Evolutionary conservation across 1,140 invertebrate genomes (phyloP).

Genomic region (Mamestra configurata): DNA sequence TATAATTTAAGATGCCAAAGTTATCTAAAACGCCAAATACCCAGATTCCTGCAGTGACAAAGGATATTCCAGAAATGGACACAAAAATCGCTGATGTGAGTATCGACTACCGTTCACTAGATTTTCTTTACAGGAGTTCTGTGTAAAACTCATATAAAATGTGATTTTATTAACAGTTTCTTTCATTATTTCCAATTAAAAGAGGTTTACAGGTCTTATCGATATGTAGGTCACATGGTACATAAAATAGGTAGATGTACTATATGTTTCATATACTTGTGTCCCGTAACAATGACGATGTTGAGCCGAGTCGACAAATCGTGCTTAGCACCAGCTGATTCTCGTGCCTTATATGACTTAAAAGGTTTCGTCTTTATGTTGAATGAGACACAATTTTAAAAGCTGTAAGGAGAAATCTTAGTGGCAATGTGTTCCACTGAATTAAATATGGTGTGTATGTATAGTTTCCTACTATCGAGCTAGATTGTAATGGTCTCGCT

Average conservation of each 20-base stretch:
- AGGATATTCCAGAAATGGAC: constrained; percentile 76
- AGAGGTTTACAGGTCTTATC: constrained; percentile 35
- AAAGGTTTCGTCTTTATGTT: background rate
- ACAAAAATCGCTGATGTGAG: constrained; percentile 78
- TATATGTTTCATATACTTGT: constrained; percentile 30
- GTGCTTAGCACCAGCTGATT: constrained; percentile 40
- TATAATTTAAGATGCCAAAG: constrained; percentile 62
- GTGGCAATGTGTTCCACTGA: background rate
- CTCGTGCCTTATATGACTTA: background rate
- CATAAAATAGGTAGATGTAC: constrained; percentile 4
- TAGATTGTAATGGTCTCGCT: background rate
- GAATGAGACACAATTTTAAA: background rate
- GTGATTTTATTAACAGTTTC: background rate
- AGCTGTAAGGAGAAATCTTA: background rate
- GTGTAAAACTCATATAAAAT: background rate
- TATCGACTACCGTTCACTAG: constrained; percentile 50
- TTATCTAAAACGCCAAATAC: constrained; percentile 61
- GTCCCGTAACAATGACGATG: constrained; percentile 47
- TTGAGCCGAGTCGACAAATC: constrained; percentile 10
- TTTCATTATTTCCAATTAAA: background rate
- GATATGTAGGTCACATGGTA: constrained; percentile 48
- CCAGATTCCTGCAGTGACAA: constrained; percentile 73
- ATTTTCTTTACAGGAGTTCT: background rate
- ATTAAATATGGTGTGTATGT: background rate
- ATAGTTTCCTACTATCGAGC: background rate